A percentile compares a stretch with the other conserved stretches of the same genome.
Conservation (phyloP, 1,140 invertebrate genomes). For the Drosophila littoralis region DNA sequence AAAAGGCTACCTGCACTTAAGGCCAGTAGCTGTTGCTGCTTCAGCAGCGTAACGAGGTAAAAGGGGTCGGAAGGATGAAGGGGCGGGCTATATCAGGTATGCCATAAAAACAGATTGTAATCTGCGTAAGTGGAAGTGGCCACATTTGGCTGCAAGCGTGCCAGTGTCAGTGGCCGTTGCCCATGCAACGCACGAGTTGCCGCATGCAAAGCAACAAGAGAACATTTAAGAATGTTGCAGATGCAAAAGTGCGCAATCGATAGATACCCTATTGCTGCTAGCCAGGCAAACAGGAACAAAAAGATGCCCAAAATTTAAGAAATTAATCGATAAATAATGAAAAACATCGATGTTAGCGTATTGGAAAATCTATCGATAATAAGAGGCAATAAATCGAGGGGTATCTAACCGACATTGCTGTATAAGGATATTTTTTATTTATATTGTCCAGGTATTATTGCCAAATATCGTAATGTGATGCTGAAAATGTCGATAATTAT, state of each 20-base stretch:
- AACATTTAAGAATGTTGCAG: not conserved
- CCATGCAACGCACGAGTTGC: conserved; percentile 7
- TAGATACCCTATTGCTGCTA: not conserved
- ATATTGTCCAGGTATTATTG: no score
- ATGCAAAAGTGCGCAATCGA: not conserved
- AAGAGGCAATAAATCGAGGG: no score
- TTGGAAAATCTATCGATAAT: no score
- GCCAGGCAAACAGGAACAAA: no score
- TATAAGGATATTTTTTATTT: no score
- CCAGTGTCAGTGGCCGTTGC: conserved; percentile 27
- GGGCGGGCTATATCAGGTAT: conserved; percentile 19
- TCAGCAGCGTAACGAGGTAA: not conserved
- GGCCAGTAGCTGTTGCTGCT: conserved; percentile 13
- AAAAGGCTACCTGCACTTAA: conserved; percentile 31
- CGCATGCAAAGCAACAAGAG: conserved; percentile 34
- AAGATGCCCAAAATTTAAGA: no score
- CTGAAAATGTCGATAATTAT: no score
- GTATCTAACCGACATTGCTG: no score
- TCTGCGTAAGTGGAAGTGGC: conserved; percentile 72
- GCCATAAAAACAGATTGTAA: conserved; percentile 74
- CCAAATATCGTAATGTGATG: no score
- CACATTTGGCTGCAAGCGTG: conserved; percentile 59
- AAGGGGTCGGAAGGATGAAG: not conserved
- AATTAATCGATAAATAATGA: no score
- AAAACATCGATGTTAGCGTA: no score